Evolutionary conservation across 2,888 invertebrate species (phyloP), one percentile per base, ranked within the genome.

Genomic region (Lepidocyrtoides sp.): DNA sequence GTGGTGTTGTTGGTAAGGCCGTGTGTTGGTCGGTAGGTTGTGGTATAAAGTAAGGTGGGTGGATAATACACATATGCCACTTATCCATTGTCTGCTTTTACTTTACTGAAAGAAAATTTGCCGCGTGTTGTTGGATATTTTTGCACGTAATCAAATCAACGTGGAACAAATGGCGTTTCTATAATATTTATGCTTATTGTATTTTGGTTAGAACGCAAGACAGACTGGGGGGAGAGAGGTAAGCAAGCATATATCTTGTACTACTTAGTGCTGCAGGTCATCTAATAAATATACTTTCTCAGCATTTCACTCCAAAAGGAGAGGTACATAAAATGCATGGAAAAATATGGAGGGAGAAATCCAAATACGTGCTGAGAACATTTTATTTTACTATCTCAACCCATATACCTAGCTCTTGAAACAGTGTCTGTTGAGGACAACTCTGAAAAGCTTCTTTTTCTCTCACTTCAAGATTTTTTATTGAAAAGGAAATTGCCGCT

Each of bases 401-500:
- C 8, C 29, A 14, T n/a, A 17, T 44, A 14, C 44, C n/a, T 7
- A 14, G 17, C 44, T 20, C 8, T 63, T 29, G 23, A 72, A 23
- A 72, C 4, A 72, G 14, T 36, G 7, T 32, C 69, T 72, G 12
- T 12, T 23, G 72, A 23, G 41, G 44, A 41, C 72, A 44, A 72
- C 26, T 72, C 12, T 44, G 23, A 7, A 41, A 69, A 41, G 23
- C 12, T 44, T 44, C 23, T 44, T 44, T 44, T 44, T 72, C 44
- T 36, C 36, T 36, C 36, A 36, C 36, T 44, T 72, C 2, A 44
- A 23, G 72, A 72, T 72, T 72, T 72, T 36, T 44, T 72, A 72
- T 72, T 72, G 72, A 72, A 72, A 41, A 72, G 72, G 72, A 72
- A 72, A 72, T 72, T 23, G 72, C 23, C 44, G 72, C 44, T 72